Base-by-base conservation (phyloP, 2,888 invertebrate species). In the Bellardia bayeri region DNA sequence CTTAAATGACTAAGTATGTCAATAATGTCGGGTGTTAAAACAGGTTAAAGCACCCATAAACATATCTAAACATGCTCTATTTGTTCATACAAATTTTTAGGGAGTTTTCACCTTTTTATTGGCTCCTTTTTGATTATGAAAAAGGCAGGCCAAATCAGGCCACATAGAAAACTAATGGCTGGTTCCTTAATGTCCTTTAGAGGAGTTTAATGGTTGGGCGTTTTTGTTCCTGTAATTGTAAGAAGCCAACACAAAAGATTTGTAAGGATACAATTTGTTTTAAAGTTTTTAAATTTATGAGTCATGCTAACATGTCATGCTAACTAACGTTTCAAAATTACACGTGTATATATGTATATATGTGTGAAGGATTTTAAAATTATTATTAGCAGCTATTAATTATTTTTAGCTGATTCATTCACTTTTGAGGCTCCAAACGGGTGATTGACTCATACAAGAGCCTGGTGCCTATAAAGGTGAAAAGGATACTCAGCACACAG, bases 21-120 rank as follows among this genome's bases (percentile, higher is more conserved):
- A 58, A 68, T 61, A 75, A 68, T 64, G 45, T 49, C 11, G 64
- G 37, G 54, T 71, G 78, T 56, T 49, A 78, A 83, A 72, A 49
- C 56, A 72, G 37, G 54, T 72, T 72, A 78, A 76, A 16, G n/a
- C 40, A 58, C 64, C 2, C 33, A 74, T 66, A 45, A 37, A 66
- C 37, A 74, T 71, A 33, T 56, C 40, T 40, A 13, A 64, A 51
- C 37, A 64, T 64, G 14, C 2, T 56, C 13, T 54, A 0, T 42
- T 54, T 58, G 30, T 68, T 61, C 4, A 58, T 63, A 72, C 40
- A 37, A 4, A 58, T 61, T 61, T 58, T 51, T 71, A 58, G 11
- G 33, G 54, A 54, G 56, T 37, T 85, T 63, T 71, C 45, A 75
- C 51, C 63, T 64, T 71, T 74, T 84, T 51, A n/a, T 42, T 49